A percentile compares a stretch with the other conserved stretches of the same genome.
These are phyloP conservation scores for Sceloporus tristichus DNA, from an alignment of 2,113 vertebrate species.

Conservation along the genomic window DNA sequence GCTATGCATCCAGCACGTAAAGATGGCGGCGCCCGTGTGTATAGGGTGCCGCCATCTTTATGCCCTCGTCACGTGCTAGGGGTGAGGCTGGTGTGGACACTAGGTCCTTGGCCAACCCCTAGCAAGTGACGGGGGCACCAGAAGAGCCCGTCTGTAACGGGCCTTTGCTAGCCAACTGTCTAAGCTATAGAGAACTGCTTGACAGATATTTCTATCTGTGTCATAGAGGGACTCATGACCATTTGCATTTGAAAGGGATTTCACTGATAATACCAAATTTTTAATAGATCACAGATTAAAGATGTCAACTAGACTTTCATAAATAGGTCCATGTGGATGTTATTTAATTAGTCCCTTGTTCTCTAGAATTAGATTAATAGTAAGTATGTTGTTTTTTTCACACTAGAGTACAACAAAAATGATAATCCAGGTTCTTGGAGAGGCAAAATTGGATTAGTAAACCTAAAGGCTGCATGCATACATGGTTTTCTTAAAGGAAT, in stretches of 20 bases:
- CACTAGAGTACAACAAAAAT: not conserved
- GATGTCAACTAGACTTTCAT: constrained; percentile 11
- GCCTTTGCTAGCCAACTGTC: constrained; percentile 53
- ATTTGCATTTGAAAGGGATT: constrained; percentile 67
- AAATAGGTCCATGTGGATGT: constrained; percentile 3
- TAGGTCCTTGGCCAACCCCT: no score
- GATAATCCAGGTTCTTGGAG: not conserved
- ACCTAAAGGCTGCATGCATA: not conserved
- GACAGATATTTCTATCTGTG: constrained; percentile 57
- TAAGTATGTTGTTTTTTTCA: not conserved
- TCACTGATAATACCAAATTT: constrained; percentile 32
- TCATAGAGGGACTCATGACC: constrained; percentile 41
- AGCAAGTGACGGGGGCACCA: no score
- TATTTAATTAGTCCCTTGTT: not conserved
- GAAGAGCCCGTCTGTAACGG: no score
- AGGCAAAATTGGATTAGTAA: not conserved
- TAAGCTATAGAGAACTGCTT: constrained; percentile 55
- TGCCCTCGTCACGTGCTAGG: no score
- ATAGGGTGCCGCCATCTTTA: no score
- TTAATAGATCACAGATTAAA: constrained; percentile 32
- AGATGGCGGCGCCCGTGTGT: no score
- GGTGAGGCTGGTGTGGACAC: no score
- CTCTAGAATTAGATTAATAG: not conserved
- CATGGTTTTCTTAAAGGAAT: not conserved
- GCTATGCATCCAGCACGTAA: no score